These are phyloP conservation scores for Hystrix brachyura DNA, from an alignment of 2,113 vertebrate genomes.

Conservation along the genomic window DNA sequence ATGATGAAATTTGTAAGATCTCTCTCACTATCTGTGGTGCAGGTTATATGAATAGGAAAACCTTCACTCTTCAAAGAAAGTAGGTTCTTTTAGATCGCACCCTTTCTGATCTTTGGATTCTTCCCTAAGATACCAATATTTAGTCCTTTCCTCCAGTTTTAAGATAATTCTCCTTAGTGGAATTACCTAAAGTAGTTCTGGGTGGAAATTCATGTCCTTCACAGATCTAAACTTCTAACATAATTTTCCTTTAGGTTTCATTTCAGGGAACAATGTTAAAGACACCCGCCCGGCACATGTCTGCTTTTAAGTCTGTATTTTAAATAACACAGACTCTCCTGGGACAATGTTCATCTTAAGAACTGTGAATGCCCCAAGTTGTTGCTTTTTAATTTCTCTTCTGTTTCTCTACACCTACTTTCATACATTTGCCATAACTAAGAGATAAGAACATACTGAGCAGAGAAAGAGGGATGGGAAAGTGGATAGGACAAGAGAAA, in stretches of 20 bases:
- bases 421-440: background rate
- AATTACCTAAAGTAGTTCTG: background rate
- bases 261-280: background rate
- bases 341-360: background rate
- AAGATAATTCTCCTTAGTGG: background rate
- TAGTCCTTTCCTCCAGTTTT: conserved; percentile 8
- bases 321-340: background rate
- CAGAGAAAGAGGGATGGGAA: background rate
- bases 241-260: conserved; percentile 38
- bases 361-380: background rate
- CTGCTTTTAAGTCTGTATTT: conserved; percentile 21
- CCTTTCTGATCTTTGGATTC: conserved; percentile 38
- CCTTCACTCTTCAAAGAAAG: background rate
- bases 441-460: background rate
- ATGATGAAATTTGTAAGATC: background rate
- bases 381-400: conserved; percentile 14
- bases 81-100: background rate
- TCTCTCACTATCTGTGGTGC: background rate
- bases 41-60: conserved; percentile 43
- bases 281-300: background rate
- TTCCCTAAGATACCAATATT: background rate
- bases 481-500: background rate
- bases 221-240: conserved; percentile 22
- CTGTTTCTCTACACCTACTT: background rate
- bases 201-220: background rate